Percentiles rank a stretch among this genome's conserved stretches.
These are phyloP conservation scores for Zaprionus ghesquierei DNA, from an alignment of 1,140 invertebrate species.

Conservation along the genomic window DNA sequence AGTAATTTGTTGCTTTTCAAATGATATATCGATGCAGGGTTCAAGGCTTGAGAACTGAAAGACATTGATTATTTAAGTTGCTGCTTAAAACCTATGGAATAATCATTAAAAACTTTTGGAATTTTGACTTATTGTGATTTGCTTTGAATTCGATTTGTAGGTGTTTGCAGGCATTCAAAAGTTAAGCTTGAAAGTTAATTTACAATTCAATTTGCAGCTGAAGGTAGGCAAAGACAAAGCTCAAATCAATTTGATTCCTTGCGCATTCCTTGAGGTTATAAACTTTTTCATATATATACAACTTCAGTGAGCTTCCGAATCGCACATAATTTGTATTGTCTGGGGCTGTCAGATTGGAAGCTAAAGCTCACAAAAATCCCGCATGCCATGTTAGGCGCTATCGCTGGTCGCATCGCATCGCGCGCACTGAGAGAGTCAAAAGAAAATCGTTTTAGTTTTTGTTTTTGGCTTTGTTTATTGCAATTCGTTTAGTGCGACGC, in stretches of 20 bases:
- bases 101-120: neutral
- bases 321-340: neutral
- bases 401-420: constrained; percentile 44
- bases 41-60: neutral
- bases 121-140: neutral
- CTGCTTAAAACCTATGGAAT: neutral
- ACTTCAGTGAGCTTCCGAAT: neutral
- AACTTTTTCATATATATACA: too few relatives aligned
- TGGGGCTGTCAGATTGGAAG: neutral
- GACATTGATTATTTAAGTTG: neutral
- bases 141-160: neutral
- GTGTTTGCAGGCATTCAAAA: neutral
- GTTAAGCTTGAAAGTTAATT: neutral
- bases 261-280: too few relatives aligned
- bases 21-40: neutral
- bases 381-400: constrained; percentile 55
- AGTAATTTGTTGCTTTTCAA: neutral
- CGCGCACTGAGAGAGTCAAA: neutral
- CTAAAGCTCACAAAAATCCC: neutral
- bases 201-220: neutral
- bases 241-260: neutral
- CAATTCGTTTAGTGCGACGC: constrained; percentile 54
- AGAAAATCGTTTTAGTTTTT: constrained; percentile 7
- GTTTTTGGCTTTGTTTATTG: constrained; percentile 25
- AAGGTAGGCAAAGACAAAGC: neutral